phyloP scores from a whole-genome alignment of 1,140 invertebrate genomes.

The Hycleus cichorii region DNA sequence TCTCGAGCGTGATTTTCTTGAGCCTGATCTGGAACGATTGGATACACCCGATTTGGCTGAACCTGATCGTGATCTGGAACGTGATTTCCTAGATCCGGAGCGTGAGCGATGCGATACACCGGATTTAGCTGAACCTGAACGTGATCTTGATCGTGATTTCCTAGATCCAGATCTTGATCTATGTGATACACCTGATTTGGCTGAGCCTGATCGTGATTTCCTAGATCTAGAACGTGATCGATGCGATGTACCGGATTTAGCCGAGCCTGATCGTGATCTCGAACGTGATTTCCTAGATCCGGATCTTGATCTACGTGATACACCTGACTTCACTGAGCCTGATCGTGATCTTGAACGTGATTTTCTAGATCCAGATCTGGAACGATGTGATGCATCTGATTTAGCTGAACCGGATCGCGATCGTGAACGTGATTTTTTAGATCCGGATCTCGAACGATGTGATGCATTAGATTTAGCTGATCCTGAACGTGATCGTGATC shows the following conservation, averaged over 20 bases:
- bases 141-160: conserved; percentile 32
- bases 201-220: conserved; percentile 24
- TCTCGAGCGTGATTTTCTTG: conserved; percentile 29
- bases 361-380: conserved; percentile 10
- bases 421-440: conserved; percentile 30
- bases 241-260: conserved; percentile 23
- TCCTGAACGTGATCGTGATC: conserved; percentile 10
- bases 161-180: conserved; percentile 30
- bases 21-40: conserved; percentile 17
- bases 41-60: background rate
- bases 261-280: conserved; percentile 40
- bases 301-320: conserved; percentile 11
- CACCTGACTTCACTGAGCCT: conserved; percentile 21
- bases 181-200: conserved; percentile 2
- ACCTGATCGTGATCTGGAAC: conserved; percentile 26
- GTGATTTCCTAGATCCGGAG: conserved; percentile 27
- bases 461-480: conserved; percentile 20
- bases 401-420: conserved; percentile 38
- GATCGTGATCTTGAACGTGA: conserved; percentile 24
- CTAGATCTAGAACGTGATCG: conserved; percentile 13
- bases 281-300: conserved; percentile 32
- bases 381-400: conserved; percentile 26
- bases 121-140: conserved; percentile 37
- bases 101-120: conserved; percentile 18
- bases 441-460: conserved; percentile 24